Evolutionary conservation across 2,888 invertebrate species (phyloP).

Genomic region (Patella depressa): DNA sequence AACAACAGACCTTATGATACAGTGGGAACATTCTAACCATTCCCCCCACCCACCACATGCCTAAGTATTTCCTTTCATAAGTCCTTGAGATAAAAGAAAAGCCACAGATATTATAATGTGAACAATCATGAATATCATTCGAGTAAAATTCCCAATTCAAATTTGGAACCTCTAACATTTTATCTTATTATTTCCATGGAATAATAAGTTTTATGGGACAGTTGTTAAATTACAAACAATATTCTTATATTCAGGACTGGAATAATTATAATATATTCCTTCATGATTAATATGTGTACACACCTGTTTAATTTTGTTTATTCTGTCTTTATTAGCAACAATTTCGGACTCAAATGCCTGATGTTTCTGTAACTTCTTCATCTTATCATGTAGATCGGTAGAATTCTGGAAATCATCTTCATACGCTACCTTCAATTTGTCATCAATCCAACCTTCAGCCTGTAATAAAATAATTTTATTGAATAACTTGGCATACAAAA

Average conservation of each 20-base stretch:
- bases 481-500: no score
- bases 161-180: background rate
- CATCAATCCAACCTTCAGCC: constrained; percentile 91
- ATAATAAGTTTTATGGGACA: background rate
- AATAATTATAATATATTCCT: no score
- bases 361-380: constrained; percentile 75
- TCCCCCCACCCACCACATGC: no score
- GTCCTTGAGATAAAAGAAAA: no score
- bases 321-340: constrained; percentile 79
- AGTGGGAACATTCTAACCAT: no score
- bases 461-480: constrained; percentile 40
- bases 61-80: no score
- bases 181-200: no score
- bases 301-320: constrained; percentile 82
- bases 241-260: no score
- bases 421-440: constrained; percentile 88
- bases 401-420: constrained; percentile 85
- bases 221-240: background rate
- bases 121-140: no score
- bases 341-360: constrained; percentile 74
- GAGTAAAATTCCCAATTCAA: no score
- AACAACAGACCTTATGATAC: no score
- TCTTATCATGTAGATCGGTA: constrained; percentile 90
- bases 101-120: no score
- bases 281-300: background rate